These are phyloP conservation scores for Drosophila pectinifera DNA, from an alignment of 1,140 invertebrate genomes.

Conservation along the genomic window DNA sequence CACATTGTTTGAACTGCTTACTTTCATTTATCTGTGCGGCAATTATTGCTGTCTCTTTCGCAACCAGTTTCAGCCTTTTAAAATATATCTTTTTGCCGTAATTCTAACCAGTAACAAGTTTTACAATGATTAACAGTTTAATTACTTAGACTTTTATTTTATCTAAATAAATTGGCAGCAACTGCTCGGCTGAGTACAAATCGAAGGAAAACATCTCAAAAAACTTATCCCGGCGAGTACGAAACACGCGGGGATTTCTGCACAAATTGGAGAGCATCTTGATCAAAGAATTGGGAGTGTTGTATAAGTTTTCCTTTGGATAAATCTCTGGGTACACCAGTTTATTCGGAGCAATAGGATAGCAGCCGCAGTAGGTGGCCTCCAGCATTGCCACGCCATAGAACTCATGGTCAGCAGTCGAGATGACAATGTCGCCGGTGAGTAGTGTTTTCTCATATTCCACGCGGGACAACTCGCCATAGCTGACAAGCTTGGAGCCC, in stretches of 20 bases:
- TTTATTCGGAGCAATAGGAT: constrained; percentile 89
- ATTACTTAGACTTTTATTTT: constrained; percentile 40
- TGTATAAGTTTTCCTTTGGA: constrained; percentile 88
- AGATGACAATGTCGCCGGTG: constrained; percentile 88
- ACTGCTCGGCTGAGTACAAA: constrained; percentile 69
- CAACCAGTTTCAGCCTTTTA: too few species aligned
- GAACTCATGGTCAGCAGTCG: constrained; percentile 92
- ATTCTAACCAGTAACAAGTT: too few species aligned
- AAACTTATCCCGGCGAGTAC: constrained; percentile 76
- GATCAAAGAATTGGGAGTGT: constrained; percentile 86
- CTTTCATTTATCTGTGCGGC: constrained; percentile 5
- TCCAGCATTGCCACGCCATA: constrained; percentile 92
- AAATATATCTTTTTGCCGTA: too few species aligned
- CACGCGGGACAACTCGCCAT: constrained; percentile 87
- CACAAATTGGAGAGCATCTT: constrained; percentile 86
- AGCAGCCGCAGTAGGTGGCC: constrained; percentile 89
- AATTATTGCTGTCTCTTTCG: background rate
- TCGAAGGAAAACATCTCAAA: constrained; percentile 78
- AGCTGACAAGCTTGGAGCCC: constrained; percentile 86
- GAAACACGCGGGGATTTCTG: constrained; percentile 76
- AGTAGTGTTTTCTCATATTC: constrained; percentile 87
- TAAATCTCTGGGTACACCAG: constrained; percentile 92
- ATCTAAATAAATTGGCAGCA: constrained; percentile 76
- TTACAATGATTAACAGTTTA: too few species aligned
- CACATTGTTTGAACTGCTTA: background rate